Evolutionary conservation across 1,140 invertebrate genomes (phyloP).

Genomic region (Drosophila pruinosa): DNA sequence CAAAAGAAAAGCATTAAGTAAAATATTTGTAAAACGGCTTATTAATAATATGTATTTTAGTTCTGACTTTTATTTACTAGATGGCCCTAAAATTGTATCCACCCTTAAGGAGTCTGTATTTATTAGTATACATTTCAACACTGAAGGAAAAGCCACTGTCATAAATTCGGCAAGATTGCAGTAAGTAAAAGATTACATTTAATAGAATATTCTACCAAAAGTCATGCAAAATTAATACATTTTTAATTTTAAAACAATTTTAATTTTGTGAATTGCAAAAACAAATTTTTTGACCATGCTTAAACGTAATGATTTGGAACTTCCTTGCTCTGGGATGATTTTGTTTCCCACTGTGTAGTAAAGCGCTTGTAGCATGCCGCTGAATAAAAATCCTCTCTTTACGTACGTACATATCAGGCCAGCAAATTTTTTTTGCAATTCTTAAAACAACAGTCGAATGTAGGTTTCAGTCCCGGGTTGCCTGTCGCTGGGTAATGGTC

Average conservation of each 20-base stretch:
- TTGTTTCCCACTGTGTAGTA: conserved; percentile 9
- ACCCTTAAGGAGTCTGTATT: conserved; percentile 3
- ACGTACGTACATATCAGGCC: conserved; percentile 6
- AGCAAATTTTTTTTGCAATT: conserved; percentile 28
- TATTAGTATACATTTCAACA: conserved; percentile 34
- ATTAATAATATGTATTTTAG: background rate
- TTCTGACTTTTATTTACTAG: background rate
- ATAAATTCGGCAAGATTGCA: too few relatives aligned
- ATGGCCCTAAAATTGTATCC: background rate
- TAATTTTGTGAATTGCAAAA: background rate
- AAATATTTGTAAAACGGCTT: too few relatives aligned
- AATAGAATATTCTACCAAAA: too few relatives aligned
- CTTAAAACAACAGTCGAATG: conserved; percentile 28
- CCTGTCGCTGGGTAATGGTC: conserved; percentile 55
- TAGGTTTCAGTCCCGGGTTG: conserved; percentile 58
- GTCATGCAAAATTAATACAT: too few relatives aligned
- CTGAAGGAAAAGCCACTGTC: conserved; percentile 8
- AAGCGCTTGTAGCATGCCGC: conserved; percentile 8
- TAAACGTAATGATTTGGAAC: background rate
- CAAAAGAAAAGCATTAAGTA: too few relatives aligned
- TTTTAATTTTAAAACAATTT: background rate
- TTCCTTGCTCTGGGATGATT: background rate
- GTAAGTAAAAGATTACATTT: too few relatives aligned
- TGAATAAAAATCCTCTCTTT: conserved; percentile 33
- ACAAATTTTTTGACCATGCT: background rate